Evolutionary conservation across 2,797 vertebrate genomes (phyloP), one percentile per base, ranked within the genome.

Genomic region (Phalloptychus januarius): DNA sequence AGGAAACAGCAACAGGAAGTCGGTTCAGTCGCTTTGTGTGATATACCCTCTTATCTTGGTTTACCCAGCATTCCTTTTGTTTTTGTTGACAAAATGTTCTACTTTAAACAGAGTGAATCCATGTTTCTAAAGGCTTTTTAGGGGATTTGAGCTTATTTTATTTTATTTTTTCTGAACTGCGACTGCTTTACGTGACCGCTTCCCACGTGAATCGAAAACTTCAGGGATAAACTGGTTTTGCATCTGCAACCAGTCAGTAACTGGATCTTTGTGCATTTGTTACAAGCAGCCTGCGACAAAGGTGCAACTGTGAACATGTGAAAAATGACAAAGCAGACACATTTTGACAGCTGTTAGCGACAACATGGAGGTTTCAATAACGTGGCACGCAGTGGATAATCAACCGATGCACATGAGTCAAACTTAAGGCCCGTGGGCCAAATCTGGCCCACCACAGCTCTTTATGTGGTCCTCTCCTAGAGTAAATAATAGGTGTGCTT

Each of bases 1-100:
- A 42, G 75, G 76, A 82, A 79, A 74, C 25, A 74, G 72, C 40
- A 40, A 54, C 80, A 78, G 28, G 28, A 33, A 23, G 46, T 46
- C 45, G n/a, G 63, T 16, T n/a, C 44, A 44, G 44, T 20, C 15
- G 5, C 58, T 63, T 63, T 63, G 31, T 63, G 58, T 20, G 7
- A 71, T 20, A 28, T 28, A 7, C 23, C 23, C 23, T 50, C 6
- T 72, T 31, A 11, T 67, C 36, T 40, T 23, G 10, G 36, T 38
- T 65, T 23, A 38, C 12, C 63, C 63, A 67, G 7, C 20, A 6
- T 40, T 38, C 5, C 12, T 18, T 18, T 2, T 20, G 7, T 20
- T 8, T 20, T 16, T 46, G 45, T 16, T 36, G 28, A 15, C 31
- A 67, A 40, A 23, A 38, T 40, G 11, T 40, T 67, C 40, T 23